Evolutionary conservation across 2,888 invertebrate species (phyloP).

Genomic region (Eupithecia insigniata): DNA sequence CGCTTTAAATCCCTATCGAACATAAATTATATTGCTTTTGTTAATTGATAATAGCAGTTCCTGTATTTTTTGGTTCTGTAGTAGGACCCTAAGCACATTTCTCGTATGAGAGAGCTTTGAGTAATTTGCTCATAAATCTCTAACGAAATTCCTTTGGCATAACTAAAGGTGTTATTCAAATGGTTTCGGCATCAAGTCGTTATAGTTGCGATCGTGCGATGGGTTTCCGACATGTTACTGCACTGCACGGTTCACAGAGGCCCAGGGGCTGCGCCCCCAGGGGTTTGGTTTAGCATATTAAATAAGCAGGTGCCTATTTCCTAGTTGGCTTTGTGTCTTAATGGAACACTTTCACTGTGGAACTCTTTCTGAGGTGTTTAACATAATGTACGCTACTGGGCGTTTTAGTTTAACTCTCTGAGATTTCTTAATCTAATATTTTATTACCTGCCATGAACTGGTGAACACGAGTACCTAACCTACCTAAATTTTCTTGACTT

Average conservation of each 20-base stretch:
- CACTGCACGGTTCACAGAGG: slow-evolving; percentile 43
- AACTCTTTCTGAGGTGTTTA: neutral
- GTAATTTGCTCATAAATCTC: slow-evolving; percentile 17
- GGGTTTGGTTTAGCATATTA: slow-evolving; percentile 23
- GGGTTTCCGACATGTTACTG: slow-evolving; percentile 40
- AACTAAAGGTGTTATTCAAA: slow-evolving; percentile 29
- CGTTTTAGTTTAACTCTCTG: neutral
- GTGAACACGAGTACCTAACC: neutral
- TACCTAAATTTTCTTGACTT: neutral
- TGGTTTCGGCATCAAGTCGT: slow-evolving; percentile 30
- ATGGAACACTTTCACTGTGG: slow-evolving; percentile 4
- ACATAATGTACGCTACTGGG: neutral
- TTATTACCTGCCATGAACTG: neutral
- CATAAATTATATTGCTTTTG: neutral
- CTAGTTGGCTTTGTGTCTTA: slow-evolving; percentile 6
- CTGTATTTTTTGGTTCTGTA: neutral
- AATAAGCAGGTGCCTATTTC: slow-evolving; percentile 10
- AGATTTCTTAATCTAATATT: neutral
- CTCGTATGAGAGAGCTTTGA: neutral
- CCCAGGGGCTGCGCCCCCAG: slow-evolving; percentile 14
- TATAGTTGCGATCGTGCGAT: slow-evolving; percentile 17
- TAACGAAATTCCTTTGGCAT: slow-evolving; percentile 17
- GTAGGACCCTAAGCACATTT: neutral
- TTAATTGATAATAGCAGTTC: neutral
- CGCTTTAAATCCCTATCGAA: neutral